A percentile compares a stretch with the other conserved stretches of the same genome.
phyloP scores from a whole-genome alignment of 30 jellyfish, hydroid and myxozoan genomes.

The Aurelia aurita region DNA sequence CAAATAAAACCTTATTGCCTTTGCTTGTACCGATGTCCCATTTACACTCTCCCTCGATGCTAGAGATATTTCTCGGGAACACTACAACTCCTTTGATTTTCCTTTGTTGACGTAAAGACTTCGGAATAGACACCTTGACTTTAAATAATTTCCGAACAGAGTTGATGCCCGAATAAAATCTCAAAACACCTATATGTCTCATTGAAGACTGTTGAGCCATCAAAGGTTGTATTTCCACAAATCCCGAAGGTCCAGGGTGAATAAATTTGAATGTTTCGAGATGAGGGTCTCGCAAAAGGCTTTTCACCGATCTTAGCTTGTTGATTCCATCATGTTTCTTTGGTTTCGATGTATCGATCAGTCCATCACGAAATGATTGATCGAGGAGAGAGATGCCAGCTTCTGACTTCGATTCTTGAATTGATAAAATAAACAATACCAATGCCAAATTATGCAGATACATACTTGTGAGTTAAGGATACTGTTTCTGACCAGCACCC shows the following conservation, averaged over 20 bases:
- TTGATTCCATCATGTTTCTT: neutral
- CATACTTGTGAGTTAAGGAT: too few relatives aligned
- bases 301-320: constrained; percentile 28
- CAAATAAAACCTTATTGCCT: constrained; percentile 23
- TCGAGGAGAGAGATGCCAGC: too few relatives aligned
- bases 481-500: neutral
- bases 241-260: constrained; percentile 28
- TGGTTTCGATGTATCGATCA: too few relatives aligned
- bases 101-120: neutral
- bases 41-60: constrained; percentile 25
- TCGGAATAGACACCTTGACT: constrained; percentile 24
- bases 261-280: constrained; percentile 41
- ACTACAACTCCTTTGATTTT: constrained; percentile 33
- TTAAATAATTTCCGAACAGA: constrained; percentile 27
- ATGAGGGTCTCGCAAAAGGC: constrained; percentile 29
- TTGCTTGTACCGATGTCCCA: constrained; percentile 25
- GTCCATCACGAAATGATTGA: too few relatives aligned
- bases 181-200: neutral
- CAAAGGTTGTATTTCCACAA: neutral
- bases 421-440: too few relatives aligned
- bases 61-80: constrained; percentile 37
- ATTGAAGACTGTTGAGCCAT: neutral
- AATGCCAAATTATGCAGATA: too few relatives aligned
- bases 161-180: constrained; percentile 17
- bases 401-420: too few relatives aligned